phyloP scores from a whole-genome alignment of 2,113 vertebrate genomes.

The Callithrix jacchus region DNA sequence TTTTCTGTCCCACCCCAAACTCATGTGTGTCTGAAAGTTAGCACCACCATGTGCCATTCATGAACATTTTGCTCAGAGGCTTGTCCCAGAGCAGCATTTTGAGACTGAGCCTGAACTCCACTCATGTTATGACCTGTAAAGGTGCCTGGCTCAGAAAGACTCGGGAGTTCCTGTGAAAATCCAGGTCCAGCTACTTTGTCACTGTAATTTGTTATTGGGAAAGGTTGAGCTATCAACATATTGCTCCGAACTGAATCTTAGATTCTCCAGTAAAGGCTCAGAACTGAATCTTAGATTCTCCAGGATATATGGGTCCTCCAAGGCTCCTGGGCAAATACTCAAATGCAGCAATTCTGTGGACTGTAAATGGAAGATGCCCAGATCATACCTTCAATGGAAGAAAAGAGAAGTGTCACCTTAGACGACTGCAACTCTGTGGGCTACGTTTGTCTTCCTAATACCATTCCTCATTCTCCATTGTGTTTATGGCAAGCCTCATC shows the following conservation, averaged over 20 bases:
- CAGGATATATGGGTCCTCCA: background rate
- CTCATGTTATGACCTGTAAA: background rate
- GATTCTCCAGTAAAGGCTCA: background rate
- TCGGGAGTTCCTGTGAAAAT: background rate
- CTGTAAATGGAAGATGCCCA: background rate
- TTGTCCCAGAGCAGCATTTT: background rate
- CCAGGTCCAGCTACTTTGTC: background rate
- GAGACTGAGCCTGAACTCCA: background rate
- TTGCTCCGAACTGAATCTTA: background rate
- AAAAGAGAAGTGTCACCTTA: background rate
- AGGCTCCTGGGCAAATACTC: background rate
- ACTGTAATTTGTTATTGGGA: background rate
- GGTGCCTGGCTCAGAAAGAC: background rate
- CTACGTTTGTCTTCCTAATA: slow-evolving; percentile 4
- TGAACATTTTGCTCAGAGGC: slow-evolving; percentile 2
- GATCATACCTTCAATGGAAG: background rate
- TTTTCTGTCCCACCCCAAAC: background rate
- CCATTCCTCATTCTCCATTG: background rate
- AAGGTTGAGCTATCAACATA: background rate
- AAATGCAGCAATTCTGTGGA: background rate
- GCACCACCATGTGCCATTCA: background rate
- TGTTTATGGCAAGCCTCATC: background rate
- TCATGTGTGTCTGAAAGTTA: background rate
- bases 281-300: background rate
- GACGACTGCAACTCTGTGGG: background rate